Conservation (phyloP, 2,888 invertebrate species). For the Crematogaster levior region DNA sequence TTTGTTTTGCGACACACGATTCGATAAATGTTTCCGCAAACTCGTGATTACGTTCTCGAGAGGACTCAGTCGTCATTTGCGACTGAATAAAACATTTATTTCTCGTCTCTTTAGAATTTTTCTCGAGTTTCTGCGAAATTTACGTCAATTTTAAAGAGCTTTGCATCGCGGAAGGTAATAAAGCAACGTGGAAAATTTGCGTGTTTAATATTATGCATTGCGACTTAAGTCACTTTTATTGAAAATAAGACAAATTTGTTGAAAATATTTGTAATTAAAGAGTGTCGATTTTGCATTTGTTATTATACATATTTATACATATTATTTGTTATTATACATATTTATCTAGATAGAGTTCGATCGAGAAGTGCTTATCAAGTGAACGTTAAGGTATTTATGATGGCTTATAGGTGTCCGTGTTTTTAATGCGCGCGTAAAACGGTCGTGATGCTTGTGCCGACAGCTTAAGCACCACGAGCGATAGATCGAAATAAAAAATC, state of each 20-base stretch:
- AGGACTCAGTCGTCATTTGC: neutral
- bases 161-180: neutral
- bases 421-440: slow-evolving; percentile 37
- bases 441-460: slow-evolving; percentile 13
- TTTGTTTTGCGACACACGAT: neutral
- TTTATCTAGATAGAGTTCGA: neutral
- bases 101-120: neutral
- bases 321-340: too few species aligned
- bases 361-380: neutral
- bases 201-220: neutral
- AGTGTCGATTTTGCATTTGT: neutral
- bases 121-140: neutral
- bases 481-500: slow-evolving; percentile 44
- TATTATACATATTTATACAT: too few species aligned
- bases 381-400: slow-evolving; percentile 21
- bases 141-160: neutral
- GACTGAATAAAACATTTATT: neutral
- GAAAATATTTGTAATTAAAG: neutral
- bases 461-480: slow-evolving; percentile 32
- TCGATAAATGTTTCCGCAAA: slow-evolving; percentile 3
- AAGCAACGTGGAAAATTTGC: neutral
- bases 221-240: neutral
- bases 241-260: neutral
- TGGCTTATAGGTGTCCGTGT: neutral
- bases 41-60: slow-evolving; percentile 2